Conservation (phyloP, 2,797 vertebrate genomes). For the Sebastes nivosus region DNA sequence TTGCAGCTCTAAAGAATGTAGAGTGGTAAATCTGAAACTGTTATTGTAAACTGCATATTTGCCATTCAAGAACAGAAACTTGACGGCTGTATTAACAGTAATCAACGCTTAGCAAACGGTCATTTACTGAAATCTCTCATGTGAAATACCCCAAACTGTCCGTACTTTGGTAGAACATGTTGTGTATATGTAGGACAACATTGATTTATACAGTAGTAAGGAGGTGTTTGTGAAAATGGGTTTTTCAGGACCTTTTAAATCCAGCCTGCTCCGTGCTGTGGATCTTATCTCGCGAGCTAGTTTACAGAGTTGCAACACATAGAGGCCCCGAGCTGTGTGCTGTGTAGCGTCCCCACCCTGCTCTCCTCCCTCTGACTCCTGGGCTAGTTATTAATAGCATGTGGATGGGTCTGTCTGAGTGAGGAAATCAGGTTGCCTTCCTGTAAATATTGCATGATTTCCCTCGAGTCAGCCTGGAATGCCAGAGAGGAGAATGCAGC, state of each 20-base stretch:
- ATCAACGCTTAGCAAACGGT: not conserved
- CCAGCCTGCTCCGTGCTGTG: not conserved
- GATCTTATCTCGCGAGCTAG: not conserved
- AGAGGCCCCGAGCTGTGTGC: not conserved
- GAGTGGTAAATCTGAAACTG: not conserved
- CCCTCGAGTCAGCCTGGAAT: conserved; percentile 58
- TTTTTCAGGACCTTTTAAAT: not conserved
- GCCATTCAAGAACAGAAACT: not conserved
- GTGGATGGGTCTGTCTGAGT: conserved; percentile 52
- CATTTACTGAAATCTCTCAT: not conserved
- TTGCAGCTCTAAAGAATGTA: no score
- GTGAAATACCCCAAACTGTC: not conserved
- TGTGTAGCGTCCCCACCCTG: not conserved
- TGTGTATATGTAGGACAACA: not conserved
- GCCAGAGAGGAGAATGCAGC: conserved; percentile 44
- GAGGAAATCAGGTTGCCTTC: conserved; percentile 76
- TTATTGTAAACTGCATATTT: not conserved
- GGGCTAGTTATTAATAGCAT: conserved; percentile 70
- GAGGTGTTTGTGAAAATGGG: no score
- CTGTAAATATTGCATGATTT: conserved; percentile 79
- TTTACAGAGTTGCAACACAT: conserved; percentile 11
- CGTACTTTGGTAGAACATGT: not conserved
- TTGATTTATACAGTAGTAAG: not conserved
- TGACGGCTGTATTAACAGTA: not conserved
- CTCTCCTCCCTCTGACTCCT: conserved; percentile 51